Conservation (phyloP, 2,113 vertebrate genomes). For the Pristiophorus japonicus region DNA sequence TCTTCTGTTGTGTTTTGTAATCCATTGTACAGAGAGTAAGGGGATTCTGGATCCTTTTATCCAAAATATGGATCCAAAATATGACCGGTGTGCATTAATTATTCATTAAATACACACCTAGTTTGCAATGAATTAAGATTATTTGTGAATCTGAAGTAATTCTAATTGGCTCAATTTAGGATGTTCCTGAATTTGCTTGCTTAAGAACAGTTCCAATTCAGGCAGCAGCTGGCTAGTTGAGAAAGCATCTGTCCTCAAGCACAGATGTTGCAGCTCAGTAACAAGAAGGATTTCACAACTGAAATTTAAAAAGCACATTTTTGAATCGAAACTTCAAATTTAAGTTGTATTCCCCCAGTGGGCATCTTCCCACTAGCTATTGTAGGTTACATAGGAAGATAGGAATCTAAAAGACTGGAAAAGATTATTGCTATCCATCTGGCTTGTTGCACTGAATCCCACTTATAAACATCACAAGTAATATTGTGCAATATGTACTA, state of each 20-base stretch:
- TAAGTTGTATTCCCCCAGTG: neutral
- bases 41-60: neutral
- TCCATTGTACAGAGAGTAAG: neutral
- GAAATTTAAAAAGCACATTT: conserved; percentile 1
- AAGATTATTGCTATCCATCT: neutral
- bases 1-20: neutral
- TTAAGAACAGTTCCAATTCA: neutral
- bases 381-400: neutral
- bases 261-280: neutral
- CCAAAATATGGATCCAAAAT: neutral
- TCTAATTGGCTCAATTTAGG: neutral
- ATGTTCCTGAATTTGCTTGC: neutral
- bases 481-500: neutral
- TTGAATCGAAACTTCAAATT: neutral
- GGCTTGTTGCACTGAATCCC: neutral
- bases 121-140: neutral
- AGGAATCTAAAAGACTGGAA: neutral
- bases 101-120: neutral
- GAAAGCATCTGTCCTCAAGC: neutral
- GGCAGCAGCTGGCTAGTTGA: neutral
- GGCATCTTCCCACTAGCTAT: neutral
- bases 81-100: neutral
- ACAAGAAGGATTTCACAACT: neutral
- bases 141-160: neutral
- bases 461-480: neutral